These are phyloP conservation scores for Pelecanus crispus DNA, from an alignment of 2,113 vertebrate species.

Conservation along the genomic window DNA sequence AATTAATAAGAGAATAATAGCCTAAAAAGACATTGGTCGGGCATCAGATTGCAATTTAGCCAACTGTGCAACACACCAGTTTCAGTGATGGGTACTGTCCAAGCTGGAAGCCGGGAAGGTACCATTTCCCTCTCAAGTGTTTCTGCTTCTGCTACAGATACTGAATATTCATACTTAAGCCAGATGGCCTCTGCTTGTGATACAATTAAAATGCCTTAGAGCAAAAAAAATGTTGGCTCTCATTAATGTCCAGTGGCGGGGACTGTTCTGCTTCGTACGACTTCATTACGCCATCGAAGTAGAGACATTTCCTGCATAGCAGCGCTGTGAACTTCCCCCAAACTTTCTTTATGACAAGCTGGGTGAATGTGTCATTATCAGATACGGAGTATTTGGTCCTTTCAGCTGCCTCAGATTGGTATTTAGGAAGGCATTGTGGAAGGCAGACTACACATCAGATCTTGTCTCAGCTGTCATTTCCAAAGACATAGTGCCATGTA, in stretches of 20 bases:
- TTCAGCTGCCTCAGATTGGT: neutral
- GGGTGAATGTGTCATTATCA: neutral
- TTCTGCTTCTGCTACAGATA: neutral
- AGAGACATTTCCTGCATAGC: neutral
- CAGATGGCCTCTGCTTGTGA: neutral
- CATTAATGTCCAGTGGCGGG: neutral
- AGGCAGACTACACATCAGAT: neutral
- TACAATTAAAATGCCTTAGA: constrained; percentile 2
- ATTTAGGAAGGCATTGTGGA: neutral
- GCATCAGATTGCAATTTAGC: neutral
- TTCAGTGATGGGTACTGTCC: neutral
- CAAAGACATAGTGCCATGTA: neutral
- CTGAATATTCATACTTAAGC: constrained; percentile 2
- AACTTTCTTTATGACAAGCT: neutral
- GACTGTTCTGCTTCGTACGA: neutral
- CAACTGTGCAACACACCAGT: neutral
- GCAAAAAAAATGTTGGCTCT: neutral
- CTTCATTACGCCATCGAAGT: neutral
- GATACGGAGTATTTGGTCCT: neutral
- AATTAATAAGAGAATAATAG: neutral
- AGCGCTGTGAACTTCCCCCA: neutral
- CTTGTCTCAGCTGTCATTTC: constrained; percentile 21
- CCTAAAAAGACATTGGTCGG: neutral
- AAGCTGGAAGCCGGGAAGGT: neutral
- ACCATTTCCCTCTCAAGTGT: neutral